These are phyloP conservation scores for Drymonia ruficornis DNA, from an alignment of 2,888 invertebrate species.

Conservation along the genomic window DNA sequence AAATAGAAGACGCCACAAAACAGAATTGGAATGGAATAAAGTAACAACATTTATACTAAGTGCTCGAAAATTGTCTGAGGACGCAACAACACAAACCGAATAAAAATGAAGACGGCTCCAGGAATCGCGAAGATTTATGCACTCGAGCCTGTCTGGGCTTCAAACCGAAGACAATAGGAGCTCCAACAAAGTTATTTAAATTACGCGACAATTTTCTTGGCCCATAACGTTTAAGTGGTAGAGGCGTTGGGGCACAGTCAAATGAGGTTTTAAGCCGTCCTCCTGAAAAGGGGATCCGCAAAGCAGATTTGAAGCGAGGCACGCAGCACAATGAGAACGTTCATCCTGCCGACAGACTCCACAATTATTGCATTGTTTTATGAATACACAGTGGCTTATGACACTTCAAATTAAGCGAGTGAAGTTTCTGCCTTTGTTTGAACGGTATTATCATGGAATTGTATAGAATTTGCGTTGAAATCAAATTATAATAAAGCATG, in stretches of 20 bases:
- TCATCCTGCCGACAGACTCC: slow-evolving; percentile 62
- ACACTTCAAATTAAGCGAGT: slow-evolving; percentile 69
- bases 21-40: not conserved
- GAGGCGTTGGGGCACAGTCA: slow-evolving; percentile 68
- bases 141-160: slow-evolving; percentile 56
- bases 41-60: not conserved
- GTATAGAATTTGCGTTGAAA: not conserved
- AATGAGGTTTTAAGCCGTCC: slow-evolving; percentile 80
- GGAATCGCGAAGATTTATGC: slow-evolving; percentile 64
- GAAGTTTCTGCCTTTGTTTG: slow-evolving; percentile 54
- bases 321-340: slow-evolving; percentile 57
- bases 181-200: slow-evolving; percentile 77
- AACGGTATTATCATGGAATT: slow-evolving; percentile 24
- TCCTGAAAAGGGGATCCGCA: slow-evolving; percentile 71
- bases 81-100: slow-evolving; percentile 41
- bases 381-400: slow-evolving; percentile 65
- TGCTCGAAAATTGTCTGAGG: not conserved
- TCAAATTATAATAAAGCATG: slow-evolving; percentile 1
- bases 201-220: slow-evolving; percentile 79
- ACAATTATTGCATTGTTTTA: slow-evolving; percentile 76
- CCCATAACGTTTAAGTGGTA: slow-evolving; percentile 72
- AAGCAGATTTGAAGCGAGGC: slow-evolving; percentile 71
- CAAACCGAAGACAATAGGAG: slow-evolving; percentile 67
- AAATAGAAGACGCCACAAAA: too few relatives aligned
- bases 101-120: slow-evolving; percentile 57